Percentiles rank a stretch among this genome's conserved stretches.
Evolutionary conservation across 2,797 vertebrate species (phyloP).

Genomic region (Sitta carolinensis): DNA sequence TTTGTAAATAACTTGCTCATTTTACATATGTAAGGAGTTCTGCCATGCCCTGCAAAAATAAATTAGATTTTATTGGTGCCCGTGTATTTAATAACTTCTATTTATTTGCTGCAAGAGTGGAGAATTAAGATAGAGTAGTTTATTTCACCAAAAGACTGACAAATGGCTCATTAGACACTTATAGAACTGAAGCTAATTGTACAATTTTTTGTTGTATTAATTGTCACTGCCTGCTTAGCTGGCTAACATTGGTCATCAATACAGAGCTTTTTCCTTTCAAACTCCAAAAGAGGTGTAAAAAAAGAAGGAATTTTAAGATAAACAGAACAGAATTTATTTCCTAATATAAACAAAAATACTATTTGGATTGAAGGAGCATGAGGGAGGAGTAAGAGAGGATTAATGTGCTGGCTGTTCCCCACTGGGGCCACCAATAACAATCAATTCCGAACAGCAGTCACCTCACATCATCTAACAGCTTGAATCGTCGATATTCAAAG

Average conservation of each 20-base stretch:
- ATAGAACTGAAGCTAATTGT: conserved; percentile 76
- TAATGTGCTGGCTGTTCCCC: conserved; percentile 59
- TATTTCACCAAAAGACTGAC: conserved; percentile 80
- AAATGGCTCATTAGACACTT: conserved; percentile 81
- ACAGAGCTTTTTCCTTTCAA: conserved; percentile 10
- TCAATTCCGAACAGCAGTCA: conserved; percentile 67
- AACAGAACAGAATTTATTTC: conserved; percentile 56
- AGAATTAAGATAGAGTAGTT: conserved; percentile 81
- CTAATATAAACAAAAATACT: conserved; percentile 67
- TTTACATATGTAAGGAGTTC: conserved; percentile 75
- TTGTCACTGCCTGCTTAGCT: conserved; percentile 68
- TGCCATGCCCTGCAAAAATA: conserved; percentile 76
- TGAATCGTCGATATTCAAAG: conserved; percentile 66
- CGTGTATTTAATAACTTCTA: conserved; percentile 78
- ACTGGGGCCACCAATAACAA: conserved; percentile 69
- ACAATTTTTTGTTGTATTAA: conserved; percentile 74
- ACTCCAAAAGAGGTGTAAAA: background rate
- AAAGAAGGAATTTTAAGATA: conserved; percentile 17
- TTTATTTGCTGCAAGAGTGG: conserved; percentile 80
- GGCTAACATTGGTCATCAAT: conserved; percentile 66
- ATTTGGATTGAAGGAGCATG: conserved; percentile 61
- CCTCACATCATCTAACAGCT: conserved; percentile 72
- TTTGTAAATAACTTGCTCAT: conserved; percentile 77
- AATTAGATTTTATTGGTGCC: conserved; percentile 79
- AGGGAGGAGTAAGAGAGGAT: conserved; percentile 66